Evolutionary conservation across 2,113 vertebrate species (phyloP).

Genomic region (Colinus virginianus): DNA sequence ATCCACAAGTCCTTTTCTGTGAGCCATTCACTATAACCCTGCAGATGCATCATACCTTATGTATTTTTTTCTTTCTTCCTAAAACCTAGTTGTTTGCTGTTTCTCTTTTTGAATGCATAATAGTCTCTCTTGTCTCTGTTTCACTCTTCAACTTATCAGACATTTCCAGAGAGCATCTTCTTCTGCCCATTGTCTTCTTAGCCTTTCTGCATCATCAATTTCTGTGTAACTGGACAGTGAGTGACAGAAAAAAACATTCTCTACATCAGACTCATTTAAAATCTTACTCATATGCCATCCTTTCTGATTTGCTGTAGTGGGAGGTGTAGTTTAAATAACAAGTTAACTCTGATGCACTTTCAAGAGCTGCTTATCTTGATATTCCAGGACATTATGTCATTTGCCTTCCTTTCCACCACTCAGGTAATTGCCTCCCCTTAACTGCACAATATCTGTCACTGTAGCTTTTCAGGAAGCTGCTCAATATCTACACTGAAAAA

Average conservation of each 20-base stretch:
- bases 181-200: slow-evolving; percentile 10
- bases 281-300: not conserved
- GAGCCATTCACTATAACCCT: not conserved
- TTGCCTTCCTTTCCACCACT: not conserved
- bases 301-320: not conserved
- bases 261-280: not conserved
- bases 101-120: not conserved
- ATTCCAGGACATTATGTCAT: not conserved
- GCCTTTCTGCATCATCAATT: slow-evolving; percentile 15
- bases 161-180: not conserved
- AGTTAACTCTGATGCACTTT: not conserved
- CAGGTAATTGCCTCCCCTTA: not conserved
- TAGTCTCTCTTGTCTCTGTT: not conserved
- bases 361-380: not conserved
- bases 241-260: slow-evolving; percentile 12
- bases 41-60: not conserved
- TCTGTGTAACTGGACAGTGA: slow-evolving; percentile 56
- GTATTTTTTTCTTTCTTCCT: not conserved
- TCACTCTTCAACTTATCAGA: not conserved
- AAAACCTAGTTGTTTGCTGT: not conserved
- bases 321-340: not conserved
- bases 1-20: not conserved
- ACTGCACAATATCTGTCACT: not conserved
- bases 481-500: not conserved
- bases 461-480: not conserved